phyloP scores from a whole-genome alignment of 2,888 invertebrate species.

The Eledona agricola region DNA sequence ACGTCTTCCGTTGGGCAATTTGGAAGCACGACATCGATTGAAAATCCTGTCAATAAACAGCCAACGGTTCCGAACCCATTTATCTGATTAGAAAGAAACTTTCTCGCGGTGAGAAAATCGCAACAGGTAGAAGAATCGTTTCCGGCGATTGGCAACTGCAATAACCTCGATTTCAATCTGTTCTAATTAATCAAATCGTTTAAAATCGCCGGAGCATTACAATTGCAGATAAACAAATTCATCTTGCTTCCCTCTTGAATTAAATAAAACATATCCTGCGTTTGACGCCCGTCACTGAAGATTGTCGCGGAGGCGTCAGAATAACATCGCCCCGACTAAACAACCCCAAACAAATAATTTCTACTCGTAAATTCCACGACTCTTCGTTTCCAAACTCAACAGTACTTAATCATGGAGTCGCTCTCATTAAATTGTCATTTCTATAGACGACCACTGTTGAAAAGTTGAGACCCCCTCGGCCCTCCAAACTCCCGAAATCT shows the following conservation, averaged over 20 bases:
- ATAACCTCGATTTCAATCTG: conserved; percentile 7
- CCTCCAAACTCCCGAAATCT: conserved; percentile 39
- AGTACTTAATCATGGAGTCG: conserved; percentile 35
- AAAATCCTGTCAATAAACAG: no score
- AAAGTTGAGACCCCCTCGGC: conserved; percentile 8
- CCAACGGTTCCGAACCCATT: no score
- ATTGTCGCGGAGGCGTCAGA: conserved; percentile 24
- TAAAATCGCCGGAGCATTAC: no score
- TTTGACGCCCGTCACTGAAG: conserved; percentile 30
- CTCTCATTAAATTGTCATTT: conserved; percentile 39
- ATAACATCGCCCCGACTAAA: conserved; percentile 30
- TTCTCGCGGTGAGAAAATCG: conserved; percentile 7
- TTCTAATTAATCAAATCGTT: no score
- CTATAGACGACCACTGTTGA: conserved; percentile 30
- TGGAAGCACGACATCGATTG: no score
- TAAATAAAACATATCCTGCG: conserved; percentile 29
- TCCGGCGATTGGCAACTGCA: no score
- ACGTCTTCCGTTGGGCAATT: no score
- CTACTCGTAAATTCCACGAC: conserved; percentile 45
- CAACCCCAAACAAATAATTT: conserved; percentile 32
- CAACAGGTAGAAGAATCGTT: conserved; percentile 6
- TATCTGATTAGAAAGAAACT: conserved; percentile 1
- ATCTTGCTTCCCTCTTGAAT: conserved; percentile 14
- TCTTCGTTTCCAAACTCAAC: conserved; percentile 40
- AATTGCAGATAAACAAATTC: no score